Percentiles rank a stretch among this genome's conserved stretches.
phyloP scores from a whole-genome alignment of 2,888 invertebrate species.

The Lumbricus terrestris region DNA sequence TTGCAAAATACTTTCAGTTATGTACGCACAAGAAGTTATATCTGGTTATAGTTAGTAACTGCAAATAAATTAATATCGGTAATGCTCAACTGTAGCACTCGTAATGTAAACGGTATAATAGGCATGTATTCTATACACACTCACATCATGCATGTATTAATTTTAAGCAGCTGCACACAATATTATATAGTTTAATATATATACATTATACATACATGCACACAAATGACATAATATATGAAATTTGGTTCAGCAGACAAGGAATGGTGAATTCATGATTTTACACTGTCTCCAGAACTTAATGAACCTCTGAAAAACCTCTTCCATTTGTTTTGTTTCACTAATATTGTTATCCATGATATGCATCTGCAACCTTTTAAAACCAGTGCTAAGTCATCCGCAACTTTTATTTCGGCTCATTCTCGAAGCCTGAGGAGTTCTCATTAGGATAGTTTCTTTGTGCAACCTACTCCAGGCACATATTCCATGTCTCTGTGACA shows the following conservation, averaged over 20 bases:
- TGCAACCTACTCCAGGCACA: neutral
- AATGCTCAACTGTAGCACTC: neutral
- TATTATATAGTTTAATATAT: neutral
- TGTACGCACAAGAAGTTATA: no score
- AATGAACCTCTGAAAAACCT: neutral
- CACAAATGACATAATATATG: neutral
- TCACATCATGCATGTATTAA: neutral
- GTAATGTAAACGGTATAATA: no score
- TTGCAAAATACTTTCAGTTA: neutral
- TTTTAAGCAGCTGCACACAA: neutral
- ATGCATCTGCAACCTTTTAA: neutral
- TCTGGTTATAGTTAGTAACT: neutral
- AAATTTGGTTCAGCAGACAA: constrained; percentile 3
- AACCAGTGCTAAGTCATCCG: neutral
- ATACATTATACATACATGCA: neutral
- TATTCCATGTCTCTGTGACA: neutral
- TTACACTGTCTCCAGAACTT: neutral
- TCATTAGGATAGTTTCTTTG: neutral
- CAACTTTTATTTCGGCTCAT: neutral
- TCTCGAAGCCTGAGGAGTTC: neutral
- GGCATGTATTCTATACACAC: neutral
- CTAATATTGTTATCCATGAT: neutral
- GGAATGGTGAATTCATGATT: constrained; percentile 3
- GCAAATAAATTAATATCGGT: neutral
- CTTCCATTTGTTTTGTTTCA: neutral